phyloP scores from a whole-genome alignment of 2,797 vertebrate genomes.

The Naso thynnoides region DNA sequence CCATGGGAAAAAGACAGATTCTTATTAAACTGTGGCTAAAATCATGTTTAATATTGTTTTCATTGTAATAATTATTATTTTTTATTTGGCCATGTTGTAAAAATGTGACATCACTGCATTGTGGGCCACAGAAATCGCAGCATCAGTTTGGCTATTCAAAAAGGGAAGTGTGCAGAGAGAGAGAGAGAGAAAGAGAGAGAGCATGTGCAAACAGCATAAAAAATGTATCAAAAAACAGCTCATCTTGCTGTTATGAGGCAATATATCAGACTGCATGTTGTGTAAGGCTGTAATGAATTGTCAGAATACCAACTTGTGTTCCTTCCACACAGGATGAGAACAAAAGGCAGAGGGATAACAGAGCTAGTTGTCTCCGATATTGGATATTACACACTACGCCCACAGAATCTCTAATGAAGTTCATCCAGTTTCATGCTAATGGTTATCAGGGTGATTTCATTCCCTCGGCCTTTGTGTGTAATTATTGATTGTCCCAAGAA shows the following conservation, averaged over 20 bases:
- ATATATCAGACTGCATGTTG: conserved; percentile 64
- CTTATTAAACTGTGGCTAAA: no score
- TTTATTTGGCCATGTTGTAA: conserved; percentile 15
- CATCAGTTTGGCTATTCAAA: conserved; percentile 12
- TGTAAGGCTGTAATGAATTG: conserved; percentile 78
- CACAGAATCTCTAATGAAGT: conserved; percentile 83
- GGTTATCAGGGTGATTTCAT: conserved; percentile 83
- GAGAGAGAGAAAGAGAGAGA: no score
- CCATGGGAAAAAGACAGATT: no score
- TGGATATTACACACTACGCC: conserved; percentile 80
- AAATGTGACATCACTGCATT: conserved; percentile 38
- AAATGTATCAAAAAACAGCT: conserved; percentile 51
- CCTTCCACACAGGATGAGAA: conserved; percentile 67
- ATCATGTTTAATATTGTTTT: no score
- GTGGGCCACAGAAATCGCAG: conserved; percentile 16
- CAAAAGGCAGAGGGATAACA: conserved; percentile 78
- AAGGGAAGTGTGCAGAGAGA: conserved; percentile 20
- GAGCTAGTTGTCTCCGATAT: conserved; percentile 75
- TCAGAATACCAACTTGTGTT: conserved; percentile 70
- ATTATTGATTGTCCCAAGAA: conserved; percentile 86
- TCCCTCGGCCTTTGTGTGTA: conserved; percentile 80
- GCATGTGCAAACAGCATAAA: conserved; percentile 49
- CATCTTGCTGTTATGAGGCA: conserved; percentile 50
- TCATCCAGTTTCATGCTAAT: conserved; percentile 83
- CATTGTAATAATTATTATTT: no score